Percentiles rank a stretch among this genome's conserved stretches.
phyloP scores from a whole-genome alignment of 2,888 invertebrate species.

The Marasmarcha lunaedactyla region DNA sequence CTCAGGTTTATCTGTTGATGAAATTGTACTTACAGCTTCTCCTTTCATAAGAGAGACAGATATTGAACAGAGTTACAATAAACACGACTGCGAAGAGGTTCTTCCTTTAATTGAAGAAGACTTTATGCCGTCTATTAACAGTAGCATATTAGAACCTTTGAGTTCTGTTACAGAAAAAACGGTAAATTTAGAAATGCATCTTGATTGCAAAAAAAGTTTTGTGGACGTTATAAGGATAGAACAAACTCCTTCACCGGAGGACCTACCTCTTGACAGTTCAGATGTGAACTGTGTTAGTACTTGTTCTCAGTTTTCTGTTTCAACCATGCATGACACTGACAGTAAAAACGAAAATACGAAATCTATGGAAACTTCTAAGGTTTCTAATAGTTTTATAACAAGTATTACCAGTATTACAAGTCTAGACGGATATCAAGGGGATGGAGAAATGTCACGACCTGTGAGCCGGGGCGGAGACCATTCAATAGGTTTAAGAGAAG shows the following conservation, averaged over 20 bases:
- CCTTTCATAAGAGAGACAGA: conserved; percentile 10
- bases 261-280: conserved; percentile 82
- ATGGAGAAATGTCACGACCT: conserved; percentile 89
- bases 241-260: conserved; percentile 88
- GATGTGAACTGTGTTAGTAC: conserved; percentile 71
- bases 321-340: conserved; percentile 63
- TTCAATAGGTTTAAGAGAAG: conserved; percentile 70
- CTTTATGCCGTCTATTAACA: conserved; percentile 72
- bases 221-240: conserved; percentile 69
- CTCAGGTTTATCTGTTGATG: background rate
- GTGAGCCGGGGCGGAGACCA: conserved; percentile 86
- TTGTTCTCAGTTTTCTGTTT: conserved; percentile 60
- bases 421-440: conserved; percentile 93
- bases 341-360: conserved; percentile 72
- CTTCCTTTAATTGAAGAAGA: conserved; percentile 63
- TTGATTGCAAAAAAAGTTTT: conserved; percentile 56
- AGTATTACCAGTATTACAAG: conserved; percentile 93
- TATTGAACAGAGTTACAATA: conserved; percentile 14
- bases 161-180: conserved; percentile 66
- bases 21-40: conserved; percentile 1
- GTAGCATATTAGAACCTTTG: conserved; percentile 70
- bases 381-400: conserved; percentile 83
- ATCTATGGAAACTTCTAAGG: conserved; percentile 73
- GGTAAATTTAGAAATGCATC: conserved; percentile 65
- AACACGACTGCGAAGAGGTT: conserved; percentile 20